Conservation (phyloP, 1,140 invertebrate genomes). For the Cephus cinctus region DNA sequence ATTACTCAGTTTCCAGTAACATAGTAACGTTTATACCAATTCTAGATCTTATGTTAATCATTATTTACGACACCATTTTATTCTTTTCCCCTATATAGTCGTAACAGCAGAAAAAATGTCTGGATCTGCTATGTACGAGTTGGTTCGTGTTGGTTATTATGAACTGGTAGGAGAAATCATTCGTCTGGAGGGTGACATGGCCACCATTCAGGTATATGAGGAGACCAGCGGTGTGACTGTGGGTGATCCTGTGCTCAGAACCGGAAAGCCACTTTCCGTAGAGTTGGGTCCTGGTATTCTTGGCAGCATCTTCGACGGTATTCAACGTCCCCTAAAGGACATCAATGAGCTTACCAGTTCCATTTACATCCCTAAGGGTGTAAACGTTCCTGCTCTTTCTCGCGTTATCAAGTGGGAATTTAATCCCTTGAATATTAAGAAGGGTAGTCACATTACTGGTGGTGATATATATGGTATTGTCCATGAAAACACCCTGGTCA, state of each 20-base stretch:
- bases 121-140: conserved; percentile 99
- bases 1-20: neutral
- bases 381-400: conserved; percentile 91
- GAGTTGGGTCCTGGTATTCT: conserved; percentile 99
- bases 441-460: conserved; percentile 91
- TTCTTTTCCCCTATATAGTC: no score
- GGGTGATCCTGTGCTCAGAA: conserved; percentile 96
- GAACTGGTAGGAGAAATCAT: conserved; percentile 99
- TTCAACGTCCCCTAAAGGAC: conserved; percentile 96
- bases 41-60: no score
- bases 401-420: conserved; percentile 89
- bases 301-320: conserved; percentile 99
- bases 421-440: conserved; percentile 82
- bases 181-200: conserved; percentile 98
- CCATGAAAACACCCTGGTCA: conserved; percentile 95
- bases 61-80: no score
- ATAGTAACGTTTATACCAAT: no score
- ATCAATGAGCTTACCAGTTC: conserved; percentile 91
- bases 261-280: conserved; percentile 97
- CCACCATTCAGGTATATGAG: conserved; percentile 99
- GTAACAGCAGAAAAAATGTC: conserved; percentile 99
- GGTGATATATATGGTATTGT: conserved; percentile 97
- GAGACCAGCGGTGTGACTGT: conserved; percentile 99
- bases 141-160: conserved; percentile 97
- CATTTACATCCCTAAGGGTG: conserved; percentile 99